Evolutionary conservation across 2,113 vertebrate genomes (phyloP), one percentile per base, ranked within the genome.

Genomic region (Chaenogobius annularis): DNA sequence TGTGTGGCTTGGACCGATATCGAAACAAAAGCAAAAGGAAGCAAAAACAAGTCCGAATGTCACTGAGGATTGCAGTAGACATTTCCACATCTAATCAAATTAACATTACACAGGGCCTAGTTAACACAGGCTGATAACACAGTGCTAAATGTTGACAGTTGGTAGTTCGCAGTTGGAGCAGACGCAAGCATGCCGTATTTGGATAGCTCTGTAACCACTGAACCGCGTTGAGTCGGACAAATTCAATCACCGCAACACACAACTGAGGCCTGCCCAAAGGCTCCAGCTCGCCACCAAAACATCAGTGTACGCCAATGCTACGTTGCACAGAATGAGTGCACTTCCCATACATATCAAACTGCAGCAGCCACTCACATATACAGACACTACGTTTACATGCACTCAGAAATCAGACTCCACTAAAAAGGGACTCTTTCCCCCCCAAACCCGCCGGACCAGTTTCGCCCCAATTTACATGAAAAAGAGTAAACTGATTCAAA

Each of bases 161-260:
- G 22, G 40, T 17, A 5, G 15, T 20, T 26, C 35, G 19, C 46
- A 5, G 15, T 20, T 26, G 43, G 19, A 47, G 23, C 43, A 48
- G 50, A 12, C 46, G 23, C 10, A n/a, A 65, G 75, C 40, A 47
- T 14, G 64, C 67, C 23, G 54, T 69, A 46, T 67, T 66, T 50
- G 73, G 75, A 73, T 71, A 56, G 59, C 26, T 66, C 48, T 48
- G 65, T 73, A 65, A 66, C 40, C 47, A 67, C 55, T 68, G 69
- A 79, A 75, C n/a, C 44, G 20, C 10, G 44, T 55, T 72, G 75
- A 63, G 35, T 54, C 13, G 46, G 19, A 58, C 50, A 69, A 66
- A 37, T 83, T 48, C 26, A 31, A 31, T 31, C 46, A 56, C 44
- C 17, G 13, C 55, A 14, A 58, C 55, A 72, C 31, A 52, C 52